These are phyloP conservation scores for Aphidius gifuensis DNA, from an alignment of 1,140 invertebrate species.

Conservation along the genomic window DNA sequence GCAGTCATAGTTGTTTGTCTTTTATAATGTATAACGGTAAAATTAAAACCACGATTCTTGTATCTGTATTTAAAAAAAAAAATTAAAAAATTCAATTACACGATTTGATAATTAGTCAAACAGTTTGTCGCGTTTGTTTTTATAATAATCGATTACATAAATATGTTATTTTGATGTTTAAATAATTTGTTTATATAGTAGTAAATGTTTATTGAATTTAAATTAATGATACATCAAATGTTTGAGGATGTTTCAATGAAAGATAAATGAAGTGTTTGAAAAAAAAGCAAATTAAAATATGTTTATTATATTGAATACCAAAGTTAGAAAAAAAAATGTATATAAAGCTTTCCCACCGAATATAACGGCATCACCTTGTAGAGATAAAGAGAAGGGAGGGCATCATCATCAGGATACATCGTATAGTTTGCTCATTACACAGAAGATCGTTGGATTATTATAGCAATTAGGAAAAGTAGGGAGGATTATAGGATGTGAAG, in stretches of 20 bases:
- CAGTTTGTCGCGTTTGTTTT: too few relatives aligned
- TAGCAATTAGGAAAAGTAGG: conserved; percentile 13
- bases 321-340: conserved; percentile 4
- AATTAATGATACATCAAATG: too few relatives aligned
- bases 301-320: not conserved
- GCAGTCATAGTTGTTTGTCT: not conserved
- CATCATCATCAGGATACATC: conserved; percentile 7
- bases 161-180: too few relatives aligned
- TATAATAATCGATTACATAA: too few relatives aligned
- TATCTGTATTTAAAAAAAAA: not conserved
- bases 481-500: conserved; percentile 2
- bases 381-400: not conserved
- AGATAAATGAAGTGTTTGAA: not conserved
- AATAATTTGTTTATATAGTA: too few relatives aligned
- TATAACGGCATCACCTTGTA: conserved; percentile 7
- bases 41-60: not conserved
- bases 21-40: conserved; percentile 2
- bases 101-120: conserved; percentile 7
- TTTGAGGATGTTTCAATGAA: too few relatives aligned
- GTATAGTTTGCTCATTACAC: conserved; percentile 9
- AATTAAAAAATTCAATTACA: conserved; percentile 1
- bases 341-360: conserved; percentile 13
- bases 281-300: not conserved
- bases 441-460: conserved; percentile 12
- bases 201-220: too few relatives aligned